Evolutionary conservation across 2,888 invertebrate genomes (phyloP).

Genomic region (Tetramorium bicarinatum): DNA sequence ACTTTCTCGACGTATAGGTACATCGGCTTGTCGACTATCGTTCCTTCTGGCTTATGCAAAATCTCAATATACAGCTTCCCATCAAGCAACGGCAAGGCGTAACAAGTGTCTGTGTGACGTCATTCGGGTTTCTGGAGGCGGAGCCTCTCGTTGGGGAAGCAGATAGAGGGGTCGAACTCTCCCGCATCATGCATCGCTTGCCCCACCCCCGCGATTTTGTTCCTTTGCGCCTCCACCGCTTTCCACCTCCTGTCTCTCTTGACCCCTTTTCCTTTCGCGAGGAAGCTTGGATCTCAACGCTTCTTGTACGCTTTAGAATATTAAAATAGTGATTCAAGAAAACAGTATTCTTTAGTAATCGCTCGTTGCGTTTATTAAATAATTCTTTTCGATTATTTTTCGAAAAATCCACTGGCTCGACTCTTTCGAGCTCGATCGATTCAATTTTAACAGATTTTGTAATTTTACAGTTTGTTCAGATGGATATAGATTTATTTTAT

Average conservation of each 20-base stretch:
- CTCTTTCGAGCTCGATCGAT: neutral
- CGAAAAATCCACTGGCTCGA: neutral
- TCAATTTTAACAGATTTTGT: neutral
- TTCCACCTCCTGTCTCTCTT: constrained; percentile 68
- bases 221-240: constrained; percentile 72
- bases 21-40: neutral
- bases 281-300: constrained; percentile 17
- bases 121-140: constrained; percentile 84
- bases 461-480: neutral
- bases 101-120: constrained; percentile 86
- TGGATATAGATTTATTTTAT: neutral
- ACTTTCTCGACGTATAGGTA: neutral
- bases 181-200: constrained; percentile 72
- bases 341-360: neutral
- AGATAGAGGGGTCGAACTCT: constrained; percentile 81
- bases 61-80: constrained; percentile 48
- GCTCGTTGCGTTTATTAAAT: constrained; percentile 1
- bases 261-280: constrained; percentile 62
- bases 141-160: constrained; percentile 78
- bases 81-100: constrained; percentile 80
- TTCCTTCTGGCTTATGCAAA: constrained; percentile 29
- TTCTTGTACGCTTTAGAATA: constrained; percentile 1
- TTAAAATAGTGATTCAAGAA: neutral
- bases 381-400: neutral
- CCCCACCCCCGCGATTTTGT: constrained; percentile 78